These are phyloP conservation scores for Halichondria panicea DNA, from an alignment of 37 sponge, comb jelly and placozoan species.

Conservation along the genomic window DNA sequence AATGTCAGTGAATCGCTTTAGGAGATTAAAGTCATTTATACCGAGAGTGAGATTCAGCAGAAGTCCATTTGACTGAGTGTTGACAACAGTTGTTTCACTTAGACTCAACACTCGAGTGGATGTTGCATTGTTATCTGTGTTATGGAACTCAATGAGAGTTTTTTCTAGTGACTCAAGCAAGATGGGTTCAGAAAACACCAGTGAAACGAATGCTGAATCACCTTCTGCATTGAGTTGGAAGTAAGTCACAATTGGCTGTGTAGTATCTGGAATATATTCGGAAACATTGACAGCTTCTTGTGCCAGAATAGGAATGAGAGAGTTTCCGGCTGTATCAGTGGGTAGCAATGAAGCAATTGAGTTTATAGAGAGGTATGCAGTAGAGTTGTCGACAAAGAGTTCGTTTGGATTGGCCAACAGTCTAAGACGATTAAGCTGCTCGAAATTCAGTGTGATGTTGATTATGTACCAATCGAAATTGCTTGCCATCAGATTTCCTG, in stretches of 20 bases:
- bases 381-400: constrained; percentile 27
- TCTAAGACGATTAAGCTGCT: constrained; percentile 56
- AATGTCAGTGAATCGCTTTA: constrained; percentile 60
- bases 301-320: not conserved
- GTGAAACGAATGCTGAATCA: constrained; percentile 27
- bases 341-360: not conserved
- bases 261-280: constrained; percentile 63
- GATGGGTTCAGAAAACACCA: constrained; percentile 77
- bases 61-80: constrained; percentile 26
- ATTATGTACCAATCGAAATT: constrained; percentile 79
- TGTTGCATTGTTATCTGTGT: constrained; percentile 35
- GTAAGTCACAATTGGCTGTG: constrained; percentile 44
- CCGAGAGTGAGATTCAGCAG: constrained; percentile 28
- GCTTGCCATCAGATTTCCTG: constrained; percentile 25
- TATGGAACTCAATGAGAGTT: constrained; percentile 68
- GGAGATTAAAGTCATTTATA: constrained; percentile 47
- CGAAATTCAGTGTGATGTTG: constrained; percentile 55
- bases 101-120: constrained; percentile 31
- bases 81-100: constrained; percentile 16
- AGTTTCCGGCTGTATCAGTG: constrained; percentile 34
- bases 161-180: constrained; percentile 28
- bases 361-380: constrained; percentile 18
- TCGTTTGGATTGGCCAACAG: constrained; percentile 27
- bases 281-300: constrained; percentile 20
- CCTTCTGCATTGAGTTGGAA: constrained; percentile 52